Percentiles rank a stretch among this genome's conserved stretches.
These are phyloP conservation scores for Cricetomys ansorgei DNA, from an alignment of 2,113 vertebrate genomes.

Conservation along the genomic window DNA sequence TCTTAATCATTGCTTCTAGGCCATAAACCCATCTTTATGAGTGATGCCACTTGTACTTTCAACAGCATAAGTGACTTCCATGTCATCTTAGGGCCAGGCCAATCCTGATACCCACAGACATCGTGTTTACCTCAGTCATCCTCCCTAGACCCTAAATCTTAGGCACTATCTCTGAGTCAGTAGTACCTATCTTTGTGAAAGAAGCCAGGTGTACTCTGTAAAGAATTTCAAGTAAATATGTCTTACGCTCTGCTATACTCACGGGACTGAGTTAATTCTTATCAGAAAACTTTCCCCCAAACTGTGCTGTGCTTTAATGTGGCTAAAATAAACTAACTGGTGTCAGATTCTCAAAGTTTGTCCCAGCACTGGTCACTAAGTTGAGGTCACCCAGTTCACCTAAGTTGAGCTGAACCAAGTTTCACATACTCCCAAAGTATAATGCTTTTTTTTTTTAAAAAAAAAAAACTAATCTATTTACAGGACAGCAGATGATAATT, in stretches of 20 bases:
- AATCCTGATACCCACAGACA: neutral
- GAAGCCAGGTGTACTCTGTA: neutral
- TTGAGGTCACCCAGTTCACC: too few species aligned
- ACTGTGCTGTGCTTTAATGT: neutral
- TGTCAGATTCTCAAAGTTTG: neutral
- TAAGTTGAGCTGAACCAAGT: neutral
- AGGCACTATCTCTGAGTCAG: neutral
- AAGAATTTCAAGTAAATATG: neutral
- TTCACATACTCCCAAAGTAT: neutral
- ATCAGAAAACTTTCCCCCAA: neutral
- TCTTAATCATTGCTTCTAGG: neutral
- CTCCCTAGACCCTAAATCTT: neutral
- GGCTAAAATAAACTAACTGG: neutral
- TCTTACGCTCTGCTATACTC: neutral
- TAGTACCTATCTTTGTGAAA: neutral
- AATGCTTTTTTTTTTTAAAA: neutral
- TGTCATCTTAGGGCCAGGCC: neutral
- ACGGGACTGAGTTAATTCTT: neutral
- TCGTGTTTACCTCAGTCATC: too few species aligned
- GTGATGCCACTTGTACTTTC: neutral
- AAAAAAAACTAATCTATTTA: neutral
- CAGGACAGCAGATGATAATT: slow-evolving; percentile 37
- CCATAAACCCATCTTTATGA: neutral
- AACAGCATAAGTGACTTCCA: neutral
- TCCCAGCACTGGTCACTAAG: neutral